A percentile compares a stretch with the other conserved stretches of the same genome.
Conservation (phyloP, 2,888 invertebrate species). For the Scaptomyza polygonia region DNA sequence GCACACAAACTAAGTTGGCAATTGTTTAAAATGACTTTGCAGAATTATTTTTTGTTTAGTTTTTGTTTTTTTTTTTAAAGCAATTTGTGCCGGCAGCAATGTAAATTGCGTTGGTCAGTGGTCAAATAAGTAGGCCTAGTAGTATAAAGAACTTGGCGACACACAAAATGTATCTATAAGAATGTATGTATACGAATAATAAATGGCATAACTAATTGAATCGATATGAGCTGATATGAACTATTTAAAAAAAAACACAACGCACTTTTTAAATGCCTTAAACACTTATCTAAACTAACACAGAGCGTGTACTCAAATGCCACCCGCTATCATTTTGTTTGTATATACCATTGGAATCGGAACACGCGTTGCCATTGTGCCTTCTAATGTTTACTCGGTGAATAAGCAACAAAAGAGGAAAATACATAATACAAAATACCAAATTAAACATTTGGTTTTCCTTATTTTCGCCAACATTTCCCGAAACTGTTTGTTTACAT, state of each 20-base stretch:
- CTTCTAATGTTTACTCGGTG: no score
- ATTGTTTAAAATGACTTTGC: slow-evolving; percentile 35
- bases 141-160: not conserved
- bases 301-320: not conserved
- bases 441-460: no score
- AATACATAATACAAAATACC: no score
- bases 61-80: slow-evolving; percentile 9
- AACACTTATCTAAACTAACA: slow-evolving; percentile 4
- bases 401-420: no score
- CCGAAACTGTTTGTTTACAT: no score
- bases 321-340: not conserved
- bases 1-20: slow-evolving; percentile 9
- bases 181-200: not conserved
- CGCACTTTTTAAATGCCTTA: no score
- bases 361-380: no score
- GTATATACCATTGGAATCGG: no score
- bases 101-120: slow-evolving; percentile 63
- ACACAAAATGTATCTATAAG: not conserved
- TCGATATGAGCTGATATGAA: no score
- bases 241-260: no score
- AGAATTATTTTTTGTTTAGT: slow-evolving; percentile 22
- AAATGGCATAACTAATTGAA: slow-evolving; percentile 12
- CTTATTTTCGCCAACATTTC: no score
- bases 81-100: slow-evolving; percentile 11
- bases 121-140: no score